Conservation (phyloP, 2,888 invertebrate genomes). For the Spilarctia lutea region DNA sequence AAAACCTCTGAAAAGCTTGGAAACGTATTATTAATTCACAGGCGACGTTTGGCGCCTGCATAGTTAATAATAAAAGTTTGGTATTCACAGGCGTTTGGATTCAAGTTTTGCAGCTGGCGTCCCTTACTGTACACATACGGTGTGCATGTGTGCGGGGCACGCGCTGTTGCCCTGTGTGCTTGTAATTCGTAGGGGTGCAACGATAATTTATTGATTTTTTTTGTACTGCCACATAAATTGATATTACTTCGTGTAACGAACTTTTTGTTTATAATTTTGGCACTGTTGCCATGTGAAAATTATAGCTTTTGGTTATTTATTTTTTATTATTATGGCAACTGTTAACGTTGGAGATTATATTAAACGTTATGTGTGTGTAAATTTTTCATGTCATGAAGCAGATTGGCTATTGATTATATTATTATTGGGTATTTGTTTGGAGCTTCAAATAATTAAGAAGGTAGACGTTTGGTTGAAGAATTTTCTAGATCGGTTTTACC, state of each 20-base stretch:
- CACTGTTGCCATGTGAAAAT: constrained; percentile 29
- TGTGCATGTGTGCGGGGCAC: constrained; percentile 52
- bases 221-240: constrained; percentile 41
- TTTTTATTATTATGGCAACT: constrained; percentile 21
- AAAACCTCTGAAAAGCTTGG: constrained; percentile 34
- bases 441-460: background rate
- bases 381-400: background rate
- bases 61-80: constrained; percentile 75
- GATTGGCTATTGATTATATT: no score
- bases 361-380: background rate
- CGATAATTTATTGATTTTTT: constrained; percentile 51
- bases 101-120: constrained; percentile 84
- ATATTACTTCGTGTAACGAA: constrained; percentile 44
- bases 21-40: constrained; percentile 44
- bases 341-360: background rate
- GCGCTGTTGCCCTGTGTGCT: constrained; percentile 53
- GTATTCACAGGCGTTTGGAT: constrained; percentile 69
- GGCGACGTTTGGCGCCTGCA: constrained; percentile 34
- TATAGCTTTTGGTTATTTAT: constrained; percentile 1
- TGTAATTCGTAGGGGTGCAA: constrained; percentile 55
- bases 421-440: background rate
- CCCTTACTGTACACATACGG: constrained; percentile 62
- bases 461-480: constrained; percentile 14
- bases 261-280: constrained; percentile 38
- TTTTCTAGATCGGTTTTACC: constrained; percentile 16